Percentiles rank a stretch among this genome's conserved stretches.
phyloP scores from a whole-genome alignment of 2,113 vertebrate genomes.

The Hipposideros armiger region DNA sequence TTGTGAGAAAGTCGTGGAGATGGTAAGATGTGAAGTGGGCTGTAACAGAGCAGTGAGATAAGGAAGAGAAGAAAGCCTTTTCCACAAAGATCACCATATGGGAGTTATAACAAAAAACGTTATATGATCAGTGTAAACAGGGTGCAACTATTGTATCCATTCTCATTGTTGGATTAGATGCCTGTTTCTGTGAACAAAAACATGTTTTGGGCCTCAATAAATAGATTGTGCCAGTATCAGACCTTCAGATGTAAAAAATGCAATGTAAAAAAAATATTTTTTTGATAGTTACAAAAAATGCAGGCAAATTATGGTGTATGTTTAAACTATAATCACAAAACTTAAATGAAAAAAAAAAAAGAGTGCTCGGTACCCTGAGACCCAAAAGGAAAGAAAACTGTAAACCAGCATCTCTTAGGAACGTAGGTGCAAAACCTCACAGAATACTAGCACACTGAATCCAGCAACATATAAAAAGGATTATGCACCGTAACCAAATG shows the following conservation, averaged over 20 bases:
- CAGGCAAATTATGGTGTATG: neutral
- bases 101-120: fast-evolving
- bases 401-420: neutral
- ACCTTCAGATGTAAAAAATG: neutral
- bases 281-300: neutral
- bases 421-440: neutral
- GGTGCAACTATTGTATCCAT: fast-evolving
- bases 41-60: fast-evolving
- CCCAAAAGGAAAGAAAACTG: neutral
- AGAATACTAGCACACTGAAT: neutral
- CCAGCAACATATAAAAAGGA: neutral
- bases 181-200: neutral
- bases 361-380: no score
- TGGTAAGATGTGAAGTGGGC: fast-evolving
- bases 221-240: neutral
- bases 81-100: fast-evolving
- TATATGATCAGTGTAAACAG: fast-evolving
- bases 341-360: neutral
- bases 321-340: neutral
- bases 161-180: neutral
- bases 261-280: neutral
- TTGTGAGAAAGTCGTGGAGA: no score
- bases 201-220: neutral
- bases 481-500: neutral
- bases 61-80: neutral